phyloP scores from a whole-genome alignment of 2,113 vertebrate species.

The Apus apus region DNA sequence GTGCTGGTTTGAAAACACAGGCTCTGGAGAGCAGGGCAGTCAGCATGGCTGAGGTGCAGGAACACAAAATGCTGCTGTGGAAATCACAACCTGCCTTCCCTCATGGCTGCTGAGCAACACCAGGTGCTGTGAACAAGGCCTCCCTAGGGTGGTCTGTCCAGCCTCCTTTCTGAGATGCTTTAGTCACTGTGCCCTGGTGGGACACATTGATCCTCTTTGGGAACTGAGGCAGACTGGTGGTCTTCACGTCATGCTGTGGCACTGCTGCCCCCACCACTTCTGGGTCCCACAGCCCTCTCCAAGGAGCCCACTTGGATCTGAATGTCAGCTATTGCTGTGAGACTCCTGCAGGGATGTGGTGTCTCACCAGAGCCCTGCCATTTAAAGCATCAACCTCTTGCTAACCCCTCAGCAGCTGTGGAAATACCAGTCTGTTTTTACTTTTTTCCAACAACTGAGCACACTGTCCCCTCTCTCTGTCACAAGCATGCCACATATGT shows the following conservation, averaged over 20 bases:
- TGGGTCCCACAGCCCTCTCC: neutral
- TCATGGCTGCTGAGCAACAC: accelerated
- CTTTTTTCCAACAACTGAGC: neutral
- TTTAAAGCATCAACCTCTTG: conserved; percentile 31
- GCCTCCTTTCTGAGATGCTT: neutral
- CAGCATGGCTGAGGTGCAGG: neutral
- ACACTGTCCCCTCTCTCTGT: neutral
- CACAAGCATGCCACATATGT: accelerated
- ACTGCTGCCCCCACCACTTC: neutral
- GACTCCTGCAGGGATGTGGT: conserved; percentile 23
- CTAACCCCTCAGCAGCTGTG: conserved; percentile 9
- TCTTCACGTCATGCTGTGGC: neutral
- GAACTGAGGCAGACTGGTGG: neutral
- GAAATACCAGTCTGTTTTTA: neutral
- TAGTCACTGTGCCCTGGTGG: neutral
- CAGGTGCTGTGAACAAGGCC: neutral
- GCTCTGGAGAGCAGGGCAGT: neutral
- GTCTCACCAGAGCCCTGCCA: neutral
- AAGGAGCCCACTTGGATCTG: neutral
- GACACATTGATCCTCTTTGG: neutral
- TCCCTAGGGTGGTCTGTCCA: neutral
- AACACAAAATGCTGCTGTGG: neutral
- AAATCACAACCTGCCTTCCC: neutral
- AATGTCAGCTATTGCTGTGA: conserved; percentile 47
- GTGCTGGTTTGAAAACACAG: neutral